Base-by-base conservation (phyloP, 2,888 invertebrate genomes). In the Scaptomyza caliginosa region DNA sequence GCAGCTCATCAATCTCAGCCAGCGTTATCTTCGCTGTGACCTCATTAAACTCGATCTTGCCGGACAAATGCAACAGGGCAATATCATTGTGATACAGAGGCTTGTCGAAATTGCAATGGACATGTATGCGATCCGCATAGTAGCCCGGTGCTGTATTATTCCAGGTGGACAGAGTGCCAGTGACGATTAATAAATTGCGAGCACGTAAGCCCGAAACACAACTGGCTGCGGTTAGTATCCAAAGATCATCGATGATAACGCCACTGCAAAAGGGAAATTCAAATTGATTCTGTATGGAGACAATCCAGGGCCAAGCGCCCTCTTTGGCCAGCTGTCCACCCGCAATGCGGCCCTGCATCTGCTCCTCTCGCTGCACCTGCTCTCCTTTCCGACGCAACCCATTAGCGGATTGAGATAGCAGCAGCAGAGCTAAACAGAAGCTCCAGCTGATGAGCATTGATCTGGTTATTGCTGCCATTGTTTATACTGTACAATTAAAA, bases 41-140 rank as follows among this genome's bases (percentile, higher is more conserved):
- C 0, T 92, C 90, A 38, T 92, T 89, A 59, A 93, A 93, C 26
- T 89, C 88, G 1, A 94, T 92, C 26, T 92, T 92, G 0, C 90
- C 75, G 0, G 90, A 89, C 19, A 95, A 91, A 74, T 93, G 93
- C 1, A 96, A 77, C 2, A 96, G 87, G 0, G 94, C 95, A 42
- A 96, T 94, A 72, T 96, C 95, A 82, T 95, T 93, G 40, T 89
- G 68, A 48, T 75, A 85, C 0, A 67, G 34, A 0, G 89, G 89
- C 19, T 64, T 63, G 49, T 88, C 77, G 10, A 85, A 89, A 13
- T 85, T 87, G 39, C 88, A 88, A 26, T 89, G 89, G 3, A 74
- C 21, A 23, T 72, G 52, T 2, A 86, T 65, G 34, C 59, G 32
- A 4, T 77, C 74, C 28, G 81, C 66, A 17, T 5, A 36, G 30